A percentile compares a stretch with the other conserved stretches of the same genome.
phyloP scores from a whole-genome alignment of 1,140 invertebrate genomes.

The Penaeus chinensis region DNA sequence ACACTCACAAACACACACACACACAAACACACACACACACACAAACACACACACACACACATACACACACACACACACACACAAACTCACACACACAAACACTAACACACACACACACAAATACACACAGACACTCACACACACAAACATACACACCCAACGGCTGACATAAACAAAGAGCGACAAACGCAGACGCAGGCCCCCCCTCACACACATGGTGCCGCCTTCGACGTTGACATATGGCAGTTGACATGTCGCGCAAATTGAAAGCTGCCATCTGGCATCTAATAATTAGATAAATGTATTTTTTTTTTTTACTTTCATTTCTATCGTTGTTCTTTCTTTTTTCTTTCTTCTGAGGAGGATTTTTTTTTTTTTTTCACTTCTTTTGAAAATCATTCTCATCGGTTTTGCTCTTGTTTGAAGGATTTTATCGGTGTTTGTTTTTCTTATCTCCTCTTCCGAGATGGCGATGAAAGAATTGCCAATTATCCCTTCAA shows the following conservation, averaged over 20 bases:
- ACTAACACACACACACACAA: background rate
- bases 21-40: slow-evolving; percentile 7
- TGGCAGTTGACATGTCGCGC: slow-evolving; percentile 43
- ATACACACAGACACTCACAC: slow-evolving; percentile 18
- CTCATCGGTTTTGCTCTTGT: too few relatives aligned
- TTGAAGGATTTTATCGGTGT: too few relatives aligned
- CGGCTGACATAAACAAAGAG: slow-evolving; percentile 42
- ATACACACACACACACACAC: background rate
- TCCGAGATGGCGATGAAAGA: too few relatives aligned
- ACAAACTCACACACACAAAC: background rate
- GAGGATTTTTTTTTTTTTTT: background rate
- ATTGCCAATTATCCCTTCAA: too few relatives aligned
- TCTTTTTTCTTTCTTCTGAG: background rate
- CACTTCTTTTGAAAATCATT: background rate
- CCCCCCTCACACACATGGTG: slow-evolving; percentile 36
- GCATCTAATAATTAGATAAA: slow-evolving; percentile 43
- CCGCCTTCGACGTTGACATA: slow-evolving; percentile 40
- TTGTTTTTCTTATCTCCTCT: too few relatives aligned
- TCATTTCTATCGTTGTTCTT: background rate
- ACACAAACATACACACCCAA: background rate
- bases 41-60: slow-evolving; percentile 20
- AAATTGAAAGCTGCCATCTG: slow-evolving; percentile 52
- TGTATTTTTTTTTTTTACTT: slow-evolving; percentile 16
- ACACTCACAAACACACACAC: background rate
- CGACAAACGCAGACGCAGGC: slow-evolving; percentile 37